Base-by-base conservation (phyloP, 2,797 vertebrate genomes). In the Xenops minutus region DNA sequence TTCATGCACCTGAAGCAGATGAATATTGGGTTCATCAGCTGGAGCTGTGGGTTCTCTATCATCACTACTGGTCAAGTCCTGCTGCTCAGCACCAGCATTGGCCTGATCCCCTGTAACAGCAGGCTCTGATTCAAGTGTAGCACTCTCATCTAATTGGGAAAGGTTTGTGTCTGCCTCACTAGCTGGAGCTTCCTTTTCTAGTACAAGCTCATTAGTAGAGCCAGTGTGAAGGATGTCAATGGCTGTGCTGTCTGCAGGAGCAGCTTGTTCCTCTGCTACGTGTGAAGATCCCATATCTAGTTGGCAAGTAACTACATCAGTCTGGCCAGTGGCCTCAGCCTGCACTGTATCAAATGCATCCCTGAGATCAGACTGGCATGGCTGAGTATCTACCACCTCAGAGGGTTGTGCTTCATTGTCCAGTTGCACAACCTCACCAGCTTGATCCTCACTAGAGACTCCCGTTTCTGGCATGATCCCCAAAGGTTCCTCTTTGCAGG, bases 301-400 rank as follows among this genome's bases (percentile, higher is more conserved):
- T 6, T 90, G 80, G 32, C 5, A 73, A 43, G 29, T 10, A 79
- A 21, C 16, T 36, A 32, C 21, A 72, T 71, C 43, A 62, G n/a
- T 24, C 39, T 91, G 67, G 13, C 94, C 93, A 79, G 68, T 20
- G 74, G 77, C 63, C 48, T 89, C 66, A 24, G 81, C 72, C n/a
- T 94, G 68, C 54, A 96, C 96, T 59, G 73, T 36, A 59, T 87
- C 92, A 68, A 49, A 43, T 30, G 79, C 75, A 91, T 39, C 30
- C 82, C 27, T 44, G 68, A 93, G 72, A 89, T 89, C 92, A 72
- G 68, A 48, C 48, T 32, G 59, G 29, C 32, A 20, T 2, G 24
- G 56, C 32, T 76, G 52, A 48, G 10, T 14, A 56, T 58, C 66
- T 34, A 15, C 34, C 19, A 44, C 5, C n/a, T 91, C 88, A 15